A percentile compares a stretch with the other conserved stretches of the same genome.
Evolutionary conservation across 2,888 invertebrate genomes (phyloP).

Genomic region (Cynaeus angustus): DNA sequence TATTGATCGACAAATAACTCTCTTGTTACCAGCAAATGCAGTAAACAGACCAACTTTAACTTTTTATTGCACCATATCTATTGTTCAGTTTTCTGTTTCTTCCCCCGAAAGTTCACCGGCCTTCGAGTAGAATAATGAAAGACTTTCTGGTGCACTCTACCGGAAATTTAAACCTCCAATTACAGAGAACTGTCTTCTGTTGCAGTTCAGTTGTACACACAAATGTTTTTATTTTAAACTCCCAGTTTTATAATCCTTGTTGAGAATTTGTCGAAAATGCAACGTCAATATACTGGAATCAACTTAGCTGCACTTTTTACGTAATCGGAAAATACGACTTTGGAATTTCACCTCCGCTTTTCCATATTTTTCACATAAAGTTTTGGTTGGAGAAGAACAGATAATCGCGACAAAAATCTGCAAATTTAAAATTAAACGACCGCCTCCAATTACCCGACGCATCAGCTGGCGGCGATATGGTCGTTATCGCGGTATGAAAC

Average conservation of each 20-base stretch:
- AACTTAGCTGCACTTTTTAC: no score
- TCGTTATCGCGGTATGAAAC: slow-evolving; percentile 1
- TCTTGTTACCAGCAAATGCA: neutral
- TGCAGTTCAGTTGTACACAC: slow-evolving; percentile 6
- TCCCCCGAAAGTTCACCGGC: neutral
- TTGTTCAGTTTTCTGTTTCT: slow-evolving; percentile 1
- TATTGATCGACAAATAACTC: no score
- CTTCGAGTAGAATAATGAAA: slow-evolving; percentile 26
- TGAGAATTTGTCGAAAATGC: no score
- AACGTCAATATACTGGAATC: no score
- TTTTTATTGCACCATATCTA: neutral
- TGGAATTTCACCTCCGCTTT: neutral
- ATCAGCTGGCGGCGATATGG: neutral
- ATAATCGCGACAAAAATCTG: slow-evolving; percentile 14
- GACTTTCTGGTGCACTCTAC: slow-evolving; percentile 19
- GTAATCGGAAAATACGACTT: neutral
- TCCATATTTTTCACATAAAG: neutral
- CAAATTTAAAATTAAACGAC: slow-evolving; percentile 14
- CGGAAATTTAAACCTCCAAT: slow-evolving; percentile 25
- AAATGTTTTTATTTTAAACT: neutral
- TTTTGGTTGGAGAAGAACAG: neutral
- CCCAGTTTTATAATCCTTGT: neutral
- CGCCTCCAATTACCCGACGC: slow-evolving; percentile 1
- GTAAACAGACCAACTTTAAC: neutral
- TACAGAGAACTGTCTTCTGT: slow-evolving; percentile 10